Evolutionary conservation across 2,113 vertebrate genomes (phyloP).

Genomic region (Anguilla japonica): DNA sequence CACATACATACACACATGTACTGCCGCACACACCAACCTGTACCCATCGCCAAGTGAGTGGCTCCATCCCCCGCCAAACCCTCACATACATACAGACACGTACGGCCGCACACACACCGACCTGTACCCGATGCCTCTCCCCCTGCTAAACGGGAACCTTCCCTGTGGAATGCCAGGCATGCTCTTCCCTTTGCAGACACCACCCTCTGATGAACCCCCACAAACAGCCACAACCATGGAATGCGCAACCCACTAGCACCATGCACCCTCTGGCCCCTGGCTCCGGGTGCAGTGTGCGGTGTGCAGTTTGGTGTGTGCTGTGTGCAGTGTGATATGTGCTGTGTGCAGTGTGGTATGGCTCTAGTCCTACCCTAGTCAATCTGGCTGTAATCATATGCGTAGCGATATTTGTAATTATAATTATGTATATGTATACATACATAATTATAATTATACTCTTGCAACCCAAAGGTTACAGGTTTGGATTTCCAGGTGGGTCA

Average conservation of each 20-base stretch:
- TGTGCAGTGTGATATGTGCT: neutral
- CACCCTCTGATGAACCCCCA: conserved; percentile 40
- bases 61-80: neutral
- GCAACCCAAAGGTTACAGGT: too few relatives aligned
- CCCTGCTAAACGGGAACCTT: neutral
- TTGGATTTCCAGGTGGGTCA: too few relatives aligned
- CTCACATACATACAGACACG: too few relatives aligned
- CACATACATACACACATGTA: too few relatives aligned
- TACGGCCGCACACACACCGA: too few relatives aligned
- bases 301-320: neutral
- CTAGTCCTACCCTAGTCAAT: neutral
- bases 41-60: conserved; percentile 74
- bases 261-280: neutral
- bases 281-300: neutral
- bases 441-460: too few relatives aligned
- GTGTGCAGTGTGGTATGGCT: too few relatives aligned
- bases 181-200: conserved; percentile 63
- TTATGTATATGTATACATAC: too few relatives aligned
- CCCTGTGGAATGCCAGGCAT: conserved; percentile 57
- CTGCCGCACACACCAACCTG: too few relatives aligned
- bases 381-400: too few relatives aligned
- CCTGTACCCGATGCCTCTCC: too few relatives aligned
- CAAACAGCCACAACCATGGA: conserved; percentile 57
- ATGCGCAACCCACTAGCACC: conserved; percentile 29
- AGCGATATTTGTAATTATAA: too few relatives aligned